phyloP scores from a whole-genome alignment of 2,113 vertebrate genomes.

The Sturnus vulgaris region DNA sequence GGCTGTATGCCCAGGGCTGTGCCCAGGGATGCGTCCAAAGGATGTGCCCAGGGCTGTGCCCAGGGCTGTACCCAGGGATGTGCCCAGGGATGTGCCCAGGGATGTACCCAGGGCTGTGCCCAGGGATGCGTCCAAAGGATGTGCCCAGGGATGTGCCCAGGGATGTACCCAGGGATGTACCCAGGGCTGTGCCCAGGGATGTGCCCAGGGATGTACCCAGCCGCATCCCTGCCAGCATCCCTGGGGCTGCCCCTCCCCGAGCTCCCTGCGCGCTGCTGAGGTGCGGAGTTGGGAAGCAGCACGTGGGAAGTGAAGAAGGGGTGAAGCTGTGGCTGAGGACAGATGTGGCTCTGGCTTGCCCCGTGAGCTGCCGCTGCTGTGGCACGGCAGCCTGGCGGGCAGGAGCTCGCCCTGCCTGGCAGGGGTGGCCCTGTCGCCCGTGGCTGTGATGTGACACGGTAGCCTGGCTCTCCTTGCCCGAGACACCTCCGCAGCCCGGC shows the following conservation, averaged over 20 bases:
- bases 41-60: too few species aligned
- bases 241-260: neutral
- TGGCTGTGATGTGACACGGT: neutral
- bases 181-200: too few species aligned
- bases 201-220: too few species aligned
- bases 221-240: rapidly evolving
- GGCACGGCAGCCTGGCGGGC: neutral
- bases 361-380: rapidly evolving
- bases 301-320: rapidly evolving
- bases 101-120: too few species aligned
- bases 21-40: too few species aligned
- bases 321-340: neutral
- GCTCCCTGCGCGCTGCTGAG: rapidly evolving
- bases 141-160: too few species aligned
- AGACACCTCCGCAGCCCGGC: neutral
- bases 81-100: too few species aligned
- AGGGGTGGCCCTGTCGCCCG: neutral
- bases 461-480: neutral
- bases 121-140: too few species aligned
- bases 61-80: too few species aligned
- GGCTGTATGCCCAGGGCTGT: rapidly evolving
- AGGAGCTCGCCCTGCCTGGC: neutral
- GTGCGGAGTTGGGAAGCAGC: rapidly evolving
- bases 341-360: neutral
- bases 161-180: too few species aligned